phyloP scores from a whole-genome alignment of 2,113 vertebrate genomes.

The Todiramphus saurophagus region DNA sequence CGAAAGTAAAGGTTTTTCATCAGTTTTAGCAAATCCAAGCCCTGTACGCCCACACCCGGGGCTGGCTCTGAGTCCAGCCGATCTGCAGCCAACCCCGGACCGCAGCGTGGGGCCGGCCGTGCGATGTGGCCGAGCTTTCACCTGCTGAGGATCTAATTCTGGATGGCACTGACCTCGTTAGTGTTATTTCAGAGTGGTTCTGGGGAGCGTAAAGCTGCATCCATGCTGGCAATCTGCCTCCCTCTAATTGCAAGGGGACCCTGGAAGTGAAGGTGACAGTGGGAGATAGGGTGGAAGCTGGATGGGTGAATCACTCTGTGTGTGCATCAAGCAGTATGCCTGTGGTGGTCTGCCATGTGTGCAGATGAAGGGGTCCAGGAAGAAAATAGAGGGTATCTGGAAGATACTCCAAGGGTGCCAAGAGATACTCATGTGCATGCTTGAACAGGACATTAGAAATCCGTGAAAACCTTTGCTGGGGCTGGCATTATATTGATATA shows the following conservation, averaged over 20 bases:
- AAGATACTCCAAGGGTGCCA: background rate
- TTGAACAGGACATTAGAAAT: background rate
- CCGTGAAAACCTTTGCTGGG: background rate
- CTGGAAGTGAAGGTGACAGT: background rate
- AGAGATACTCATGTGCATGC: background rate
- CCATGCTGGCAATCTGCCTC: background rate
- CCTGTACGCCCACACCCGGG: background rate
- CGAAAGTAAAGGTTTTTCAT: background rate
- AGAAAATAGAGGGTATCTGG: background rate
- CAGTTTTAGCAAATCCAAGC: background rate
- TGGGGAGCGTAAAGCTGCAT: background rate
- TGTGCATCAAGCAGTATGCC: background rate
- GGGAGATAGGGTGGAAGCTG: background rate
- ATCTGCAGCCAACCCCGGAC: background rate
- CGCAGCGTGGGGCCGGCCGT: rapidly evolving
- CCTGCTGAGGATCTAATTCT: background rate
- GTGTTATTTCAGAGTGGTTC: background rate
- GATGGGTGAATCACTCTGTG: background rate
- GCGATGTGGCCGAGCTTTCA: rapidly evolving
- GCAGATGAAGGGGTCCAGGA: background rate
- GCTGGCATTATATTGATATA: background rate
- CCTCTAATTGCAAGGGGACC: background rate
- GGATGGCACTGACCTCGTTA: background rate
- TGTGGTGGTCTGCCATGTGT: background rate
- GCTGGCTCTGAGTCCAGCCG: background rate